phyloP scores from a whole-genome alignment of 2,888 invertebrate species.

The Melanotus villosus region DNA sequence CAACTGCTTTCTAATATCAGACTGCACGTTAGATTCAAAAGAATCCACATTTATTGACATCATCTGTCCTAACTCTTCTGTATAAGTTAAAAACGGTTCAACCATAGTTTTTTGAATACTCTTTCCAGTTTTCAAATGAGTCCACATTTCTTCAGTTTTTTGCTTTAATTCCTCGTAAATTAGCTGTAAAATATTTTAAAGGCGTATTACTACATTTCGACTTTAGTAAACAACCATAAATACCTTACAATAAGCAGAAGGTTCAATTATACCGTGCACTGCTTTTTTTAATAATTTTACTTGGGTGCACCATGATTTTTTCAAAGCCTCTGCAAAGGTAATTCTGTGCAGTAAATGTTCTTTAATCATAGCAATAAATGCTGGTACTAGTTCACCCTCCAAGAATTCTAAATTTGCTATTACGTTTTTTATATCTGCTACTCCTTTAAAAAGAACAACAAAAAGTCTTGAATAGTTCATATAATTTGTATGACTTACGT shows the following conservation, averaged over 20 bases:
- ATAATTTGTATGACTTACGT: conserved; percentile 45
- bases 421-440: conserved; percentile 74
- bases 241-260: conserved; percentile 79
- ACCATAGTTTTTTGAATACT: conserved; percentile 25
- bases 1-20: conserved; percentile 44
- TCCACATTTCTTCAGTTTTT: conserved; percentile 41
- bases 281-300: conserved; percentile 72
- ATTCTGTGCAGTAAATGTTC: conserved; percentile 70
- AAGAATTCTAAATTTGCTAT: conserved; percentile 78
- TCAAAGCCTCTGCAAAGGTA: conserved; percentile 70
- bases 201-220: no score
- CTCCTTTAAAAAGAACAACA: conserved; percentile 68
- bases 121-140: conserved; percentile 39
- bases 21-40: conserved; percentile 41
- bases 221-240: background rate
- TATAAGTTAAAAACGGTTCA: conserved; percentile 49
- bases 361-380: conserved; percentile 68
- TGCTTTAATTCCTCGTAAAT: conserved; percentile 54
- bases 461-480: background rate
- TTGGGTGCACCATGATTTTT: conserved; percentile 74
- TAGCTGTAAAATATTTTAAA: conserved; percentile 51
- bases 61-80: conserved; percentile 53
- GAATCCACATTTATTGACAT: conserved; percentile 47
- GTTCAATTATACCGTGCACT: conserved; percentile 79
- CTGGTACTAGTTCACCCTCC: conserved; percentile 78